A percentile compares a stretch with the other conserved stretches of the same genome.
Evolutionary conservation across 2,888 invertebrate species (phyloP).

Genomic region (Coronaproctus castanopsis): DNA sequence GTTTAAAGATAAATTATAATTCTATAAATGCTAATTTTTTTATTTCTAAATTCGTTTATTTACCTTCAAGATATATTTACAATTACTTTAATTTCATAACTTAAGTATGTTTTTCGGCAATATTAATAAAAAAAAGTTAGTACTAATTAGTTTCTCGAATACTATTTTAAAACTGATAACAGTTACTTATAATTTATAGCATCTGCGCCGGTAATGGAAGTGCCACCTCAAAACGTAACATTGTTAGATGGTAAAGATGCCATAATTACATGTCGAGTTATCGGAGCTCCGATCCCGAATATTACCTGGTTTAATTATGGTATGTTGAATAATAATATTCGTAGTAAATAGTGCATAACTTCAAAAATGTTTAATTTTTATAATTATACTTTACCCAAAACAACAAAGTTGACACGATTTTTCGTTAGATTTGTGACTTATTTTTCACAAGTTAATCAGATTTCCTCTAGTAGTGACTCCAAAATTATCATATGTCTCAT

Average conservation of each 20-base stretch:
- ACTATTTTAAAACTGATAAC: too few relatives aligned
- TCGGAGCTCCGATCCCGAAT: constrained; percentile 77
- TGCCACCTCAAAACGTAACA: constrained; percentile 64
- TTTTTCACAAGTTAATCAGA: too few relatives aligned
- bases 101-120: not conserved
- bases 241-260: constrained; percentile 85
- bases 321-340: constrained; percentile 37
- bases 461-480: not conserved
- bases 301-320: constrained; percentile 83
- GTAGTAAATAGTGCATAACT: too few relatives aligned
- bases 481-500: too few relatives aligned
- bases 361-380: too few relatives aligned
- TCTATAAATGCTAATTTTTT: not conserved
- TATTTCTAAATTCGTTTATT: not conserved
- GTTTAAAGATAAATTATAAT: not conserved
- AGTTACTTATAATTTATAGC: constrained; percentile 34
- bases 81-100: constrained; percentile 2
- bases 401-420: too few relatives aligned
- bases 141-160: too few relatives aligned
- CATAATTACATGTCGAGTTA: constrained; percentile 64
- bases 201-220: constrained; percentile 68
- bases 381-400: too few relatives aligned
- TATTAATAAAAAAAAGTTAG: too few relatives aligned
- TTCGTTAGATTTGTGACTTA: too few relatives aligned
- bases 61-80: not conserved